Base-by-base conservation (phyloP, 2,113 vertebrate species). In the Paramormyrops kingsleyae region DNA sequence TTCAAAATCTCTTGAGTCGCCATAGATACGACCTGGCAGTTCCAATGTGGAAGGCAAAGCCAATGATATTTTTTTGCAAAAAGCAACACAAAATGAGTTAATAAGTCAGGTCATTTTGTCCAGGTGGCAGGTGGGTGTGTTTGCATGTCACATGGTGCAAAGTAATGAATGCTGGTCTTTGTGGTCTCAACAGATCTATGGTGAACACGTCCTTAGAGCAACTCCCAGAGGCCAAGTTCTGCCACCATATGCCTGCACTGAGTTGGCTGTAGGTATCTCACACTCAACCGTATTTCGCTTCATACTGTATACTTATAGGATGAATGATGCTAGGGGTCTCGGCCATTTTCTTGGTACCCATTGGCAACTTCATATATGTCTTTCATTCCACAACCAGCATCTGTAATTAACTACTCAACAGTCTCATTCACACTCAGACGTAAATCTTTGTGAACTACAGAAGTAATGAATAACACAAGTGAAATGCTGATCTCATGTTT, bases 261-360 rank as follows among this genome's bases (percentile, higher is more conserved):
- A 95, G 95, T 91, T 97, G 94, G 95, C 93, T 97, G 95, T 96
- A 94, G 98, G 95, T 97, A 91, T 7, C 27, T 50, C 44, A 89
- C 52, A 52, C 50, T 53, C n/a, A 39, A 15, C n/a, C 8, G 47
- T 87, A 5, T 87, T 31, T 53, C 2, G 2, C 74, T 80, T 39
- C 35, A 17, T 42, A n/a, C n/a, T n/a, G n/a, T n/a, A 39, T 42
- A 42, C 15, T 42, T 6, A 80, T 42, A 19, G 4, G 15, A 80
- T 80, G 35, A 19, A 35, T 19, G 5, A 80, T 39, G 13, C 0
- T 19, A 19, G 15, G 17, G 74, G 74, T 19, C 15, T 80, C 24
- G n/a, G 24, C 27, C 59, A 27, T 70, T 70, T 70, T 31, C 62
- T 31, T 70, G 62, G 27, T 4, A 70, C 62, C 62, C 27, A 70